Evolutionary conservation across 2,888 invertebrate genomes (phyloP).

Genomic region (Colostygia pectinataria): DNA sequence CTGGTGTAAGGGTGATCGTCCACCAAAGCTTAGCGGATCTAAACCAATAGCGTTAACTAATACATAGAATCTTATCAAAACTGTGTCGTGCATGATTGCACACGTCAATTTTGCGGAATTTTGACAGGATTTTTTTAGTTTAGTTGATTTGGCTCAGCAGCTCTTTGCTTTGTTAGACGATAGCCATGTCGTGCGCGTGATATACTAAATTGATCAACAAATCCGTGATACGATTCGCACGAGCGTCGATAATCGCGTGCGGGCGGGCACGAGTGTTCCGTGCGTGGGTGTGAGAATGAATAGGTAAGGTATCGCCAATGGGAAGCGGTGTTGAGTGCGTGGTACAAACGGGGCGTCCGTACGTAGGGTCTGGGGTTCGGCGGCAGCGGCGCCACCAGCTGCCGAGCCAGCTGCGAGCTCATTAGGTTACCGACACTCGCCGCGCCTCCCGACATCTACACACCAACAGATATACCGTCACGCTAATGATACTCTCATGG

Average conservation of each 20-base stretch:
- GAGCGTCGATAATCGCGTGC: slow-evolving; percentile 30
- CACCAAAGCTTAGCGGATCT: too few relatives aligned
- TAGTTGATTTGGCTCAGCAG: too few relatives aligned
- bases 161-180: too few relatives aligned
- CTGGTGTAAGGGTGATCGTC: too few relatives aligned
- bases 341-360: slow-evolving; percentile 81
- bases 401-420: slow-evolving; percentile 84
- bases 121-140: too few relatives aligned
- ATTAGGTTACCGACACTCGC: slow-evolving; percentile 72
- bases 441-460: slow-evolving; percentile 67
- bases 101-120: too few relatives aligned
- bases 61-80: too few relatives aligned
- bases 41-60: too few relatives aligned
- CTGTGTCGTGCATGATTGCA: too few relatives aligned
- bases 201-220: slow-evolving; percentile 17
- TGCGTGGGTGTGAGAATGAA: slow-evolving; percentile 29
- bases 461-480: slow-evolving; percentile 59
- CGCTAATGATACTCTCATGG: slow-evolving; percentile 22
- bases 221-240: slow-evolving; percentile 17
- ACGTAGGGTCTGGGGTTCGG: slow-evolving; percentile 78
- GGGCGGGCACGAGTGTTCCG: slow-evolving; percentile 24
- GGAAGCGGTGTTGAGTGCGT: slow-evolving; percentile 82
- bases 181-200: too few relatives aligned
- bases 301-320: slow-evolving; percentile 65
- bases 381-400: slow-evolving; percentile 84